Base-by-base conservation (phyloP, 2,113 vertebrate genomes). In the Platycercus adscitus region DNA sequence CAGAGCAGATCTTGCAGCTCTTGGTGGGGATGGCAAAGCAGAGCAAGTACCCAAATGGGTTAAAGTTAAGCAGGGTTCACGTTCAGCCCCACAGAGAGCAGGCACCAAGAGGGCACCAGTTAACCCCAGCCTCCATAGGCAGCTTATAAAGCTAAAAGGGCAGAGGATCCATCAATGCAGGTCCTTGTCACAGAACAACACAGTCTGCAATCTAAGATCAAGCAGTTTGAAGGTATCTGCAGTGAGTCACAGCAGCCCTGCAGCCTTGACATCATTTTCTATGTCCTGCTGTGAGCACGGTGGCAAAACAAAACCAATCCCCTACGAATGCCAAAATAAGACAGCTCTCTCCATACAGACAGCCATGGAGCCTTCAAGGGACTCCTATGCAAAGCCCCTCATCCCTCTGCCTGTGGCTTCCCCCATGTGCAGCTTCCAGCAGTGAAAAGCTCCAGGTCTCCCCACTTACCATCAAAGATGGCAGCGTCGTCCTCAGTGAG, bases 401-500 rank as follows among this genome's bases (percentile, higher is more conserved):
- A 12, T 6, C 31, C 37, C 46, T 9, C 56, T 49, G 39, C 35
- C 52, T 7, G 16, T 5, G 13, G 19, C 58, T 68, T 49, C 53
- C 65, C 70, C 5, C 4, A 11, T 11, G 39, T 1, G 4, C 39
- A 37, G 68, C 39, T 56, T 60, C 73, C 64, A 33, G 14, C 46
- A 84, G 29, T 0, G 4, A 5, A 23, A 44, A 17, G 31, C 64
- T 68, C n/a, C 5, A 2, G 0, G 1, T 18, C 9, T 46, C 61
- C 86, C 43, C 79, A 71, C 88, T 98, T 88, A 99, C 99, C 99
- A 50, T 99, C 99, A 73, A 98, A 97, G 53, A 99, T 96, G 39
- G 98, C 97, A 41, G 98, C 98, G 2, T 99, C 99, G 6, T 99
- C 99, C 95, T 99, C 99, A 0, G 98, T 98, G 79, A 98, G 85